Base-by-base conservation (phyloP, 2,888 invertebrate species). In the Syritta pipiens region DNA sequence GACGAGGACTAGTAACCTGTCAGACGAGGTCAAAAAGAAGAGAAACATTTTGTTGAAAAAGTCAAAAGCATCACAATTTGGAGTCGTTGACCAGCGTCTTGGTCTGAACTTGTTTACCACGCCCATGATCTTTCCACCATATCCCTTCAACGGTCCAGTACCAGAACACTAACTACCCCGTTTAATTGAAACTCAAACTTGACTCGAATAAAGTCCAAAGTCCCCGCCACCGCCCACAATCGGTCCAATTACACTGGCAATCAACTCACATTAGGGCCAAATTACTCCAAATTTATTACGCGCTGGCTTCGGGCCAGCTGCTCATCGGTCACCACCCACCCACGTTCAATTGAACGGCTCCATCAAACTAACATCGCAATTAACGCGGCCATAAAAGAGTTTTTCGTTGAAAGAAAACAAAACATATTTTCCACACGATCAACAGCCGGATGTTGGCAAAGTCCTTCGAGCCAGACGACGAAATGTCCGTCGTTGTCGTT, bases 171-270 rank as follows among this genome's bases (percentile, higher is more conserved):
- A 37, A 17, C 37, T 17, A 9, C 6, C 7, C 37, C 37, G 7
- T 37, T 37, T 37, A 9, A 2, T 17, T 17, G 17, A 17, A 17
- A 14, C 19, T 37, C 37, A 9, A 17, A 17, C 19, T 37, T 17
- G 19, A 37, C 19, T 37, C 14, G 37, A 37, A 37, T 17, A 14
- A 57, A 22, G 48, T 46, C 44, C 51, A 49, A 69, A 69, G 51
- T 60, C n/a, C 22, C 44, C 24, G 17, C 51, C 35, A 42, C 28
- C 42, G 30, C 37, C 69, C 59, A 65, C 72, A 65, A 67, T 72
- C 59, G 42, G 65, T 63, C 59, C 77, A 72, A 67, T 72, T 65
- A 77, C 63, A 60, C 46, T 74, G 53, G 67, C 74, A 65, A 68
- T 79, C 60, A 51, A 37, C 57, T 67, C 62, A 46, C 72, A 74